phyloP scores from a whole-genome alignment of 2,797 vertebrate genomes.

The Scolopax bukidnonensis region DNA sequence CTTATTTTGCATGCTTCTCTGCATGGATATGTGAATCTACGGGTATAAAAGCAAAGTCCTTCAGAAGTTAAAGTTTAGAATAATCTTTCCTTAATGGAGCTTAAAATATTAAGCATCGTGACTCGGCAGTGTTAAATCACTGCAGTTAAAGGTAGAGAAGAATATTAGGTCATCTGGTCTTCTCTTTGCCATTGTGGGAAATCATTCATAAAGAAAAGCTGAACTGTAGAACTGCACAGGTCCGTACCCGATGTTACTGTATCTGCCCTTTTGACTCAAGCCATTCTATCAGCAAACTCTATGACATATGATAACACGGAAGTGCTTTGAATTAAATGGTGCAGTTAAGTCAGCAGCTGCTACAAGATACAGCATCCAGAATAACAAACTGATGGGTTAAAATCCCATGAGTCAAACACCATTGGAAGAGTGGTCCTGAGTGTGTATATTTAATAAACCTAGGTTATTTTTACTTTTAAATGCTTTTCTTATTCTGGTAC shows the following conservation, averaged over 20 bases:
- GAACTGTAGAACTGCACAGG: background rate
- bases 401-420: background rate
- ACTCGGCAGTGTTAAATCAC: background rate
- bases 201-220: background rate
- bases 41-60: background rate
- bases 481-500: background rate
- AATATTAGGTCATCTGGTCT: background rate
- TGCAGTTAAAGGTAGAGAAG: background rate
- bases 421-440: background rate
- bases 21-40: background rate
- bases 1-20: background rate
- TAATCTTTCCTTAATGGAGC: slow-evolving; percentile 23
- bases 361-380: background rate
- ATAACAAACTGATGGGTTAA: background rate
- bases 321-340: background rate
- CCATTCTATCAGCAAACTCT: background rate
- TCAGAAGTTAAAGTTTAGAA: slow-evolving; percentile 12
- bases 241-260: background rate
- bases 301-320: background rate
- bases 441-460: background rate
- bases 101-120: slow-evolving; percentile 16
- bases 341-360: background rate
- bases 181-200: background rate
- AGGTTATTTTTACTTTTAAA: background rate
- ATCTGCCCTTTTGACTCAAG: background rate